Base-by-base conservation (phyloP, 2,888 invertebrate genomes). In the Steinernema scapterisci region DNA sequence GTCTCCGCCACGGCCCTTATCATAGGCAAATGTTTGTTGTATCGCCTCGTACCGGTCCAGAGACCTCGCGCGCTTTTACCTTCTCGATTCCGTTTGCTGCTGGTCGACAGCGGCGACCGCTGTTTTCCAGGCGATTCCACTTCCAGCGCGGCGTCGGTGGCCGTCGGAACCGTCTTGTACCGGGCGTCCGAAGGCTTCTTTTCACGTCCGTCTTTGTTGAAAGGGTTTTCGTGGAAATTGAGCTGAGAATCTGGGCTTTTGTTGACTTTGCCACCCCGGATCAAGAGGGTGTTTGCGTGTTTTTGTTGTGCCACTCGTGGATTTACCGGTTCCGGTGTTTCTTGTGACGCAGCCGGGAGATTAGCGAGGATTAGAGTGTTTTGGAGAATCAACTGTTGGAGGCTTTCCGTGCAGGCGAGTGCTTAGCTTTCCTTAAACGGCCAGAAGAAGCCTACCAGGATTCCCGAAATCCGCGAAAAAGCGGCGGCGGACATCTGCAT, bases 1-100 rank as follows among this genome's bases (percentile, higher is more conserved):
- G 2, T 48, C 48, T 3, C 16, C 48, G 13, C 63, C 3, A 31
- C 63, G 63, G 63, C 63, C 63, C 63, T 63, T 63, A 63, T 63
- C 63, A 63, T 31, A 31, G 27, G 63, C 63, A 63, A 63, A 63
- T 63, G 63, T 63, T 63, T 63, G 63, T 63, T 63, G 63, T 63
- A 63, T 63, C 63, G 63, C 63, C 63, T 31, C 31, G 63, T 63
- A 63, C 63, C 63, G 63, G 63, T 21, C 25, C 21, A 9, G 31
- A n/a, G n/a, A n/a, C n/a, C 38, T 63, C 63, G 63, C 63, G 63
- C 63, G 63, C 63, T 16, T 38, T 31, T 38, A 63, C 63, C 31
- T 63, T 63, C 38, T 31, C 63, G 23, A 25, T 54, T 25, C 31
- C 63, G 63, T 63, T 63, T 63, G 63, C 63, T 25, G 31, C 63